Conservation (phyloP, 2,113 vertebrate species). For the Eurypyga helias region DNA sequence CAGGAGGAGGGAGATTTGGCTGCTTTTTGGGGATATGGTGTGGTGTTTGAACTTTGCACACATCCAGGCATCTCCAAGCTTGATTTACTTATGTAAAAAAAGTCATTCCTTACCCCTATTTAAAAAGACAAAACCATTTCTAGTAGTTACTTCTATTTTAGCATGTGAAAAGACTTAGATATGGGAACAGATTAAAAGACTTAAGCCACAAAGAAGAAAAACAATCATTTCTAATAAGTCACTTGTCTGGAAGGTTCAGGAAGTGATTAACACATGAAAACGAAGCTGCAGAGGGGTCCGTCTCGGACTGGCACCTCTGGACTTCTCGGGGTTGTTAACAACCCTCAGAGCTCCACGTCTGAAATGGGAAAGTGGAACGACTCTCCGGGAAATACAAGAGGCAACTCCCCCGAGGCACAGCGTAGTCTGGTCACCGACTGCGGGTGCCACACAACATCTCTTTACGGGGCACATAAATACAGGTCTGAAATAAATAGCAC, state of each 20-base stretch:
- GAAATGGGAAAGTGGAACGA: background rate
- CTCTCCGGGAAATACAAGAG: background rate
- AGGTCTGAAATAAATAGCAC: background rate
- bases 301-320: background rate
- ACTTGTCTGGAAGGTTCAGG: background rate
- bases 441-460: background rate
- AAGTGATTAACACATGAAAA: background rate
- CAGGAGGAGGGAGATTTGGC: background rate
- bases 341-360: background rate
- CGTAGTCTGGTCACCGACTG: accelerated
- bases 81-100: background rate
- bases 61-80: background rate
- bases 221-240: background rate
- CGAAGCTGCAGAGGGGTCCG: background rate
- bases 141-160: background rate
- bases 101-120: background rate
- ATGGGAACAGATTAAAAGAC: background rate
- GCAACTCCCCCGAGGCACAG: background rate
- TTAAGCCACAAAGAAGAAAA: background rate
- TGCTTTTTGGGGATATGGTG: background rate
- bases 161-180: background rate
- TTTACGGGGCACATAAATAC: background rate
- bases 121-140: background rate
- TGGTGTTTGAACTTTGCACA: background rate
- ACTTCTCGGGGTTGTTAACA: background rate